These are phyloP conservation scores for Tromatobia lineatoria DNA, from an alignment of 2,888 invertebrate genomes.

Conservation along the genomic window DNA sequence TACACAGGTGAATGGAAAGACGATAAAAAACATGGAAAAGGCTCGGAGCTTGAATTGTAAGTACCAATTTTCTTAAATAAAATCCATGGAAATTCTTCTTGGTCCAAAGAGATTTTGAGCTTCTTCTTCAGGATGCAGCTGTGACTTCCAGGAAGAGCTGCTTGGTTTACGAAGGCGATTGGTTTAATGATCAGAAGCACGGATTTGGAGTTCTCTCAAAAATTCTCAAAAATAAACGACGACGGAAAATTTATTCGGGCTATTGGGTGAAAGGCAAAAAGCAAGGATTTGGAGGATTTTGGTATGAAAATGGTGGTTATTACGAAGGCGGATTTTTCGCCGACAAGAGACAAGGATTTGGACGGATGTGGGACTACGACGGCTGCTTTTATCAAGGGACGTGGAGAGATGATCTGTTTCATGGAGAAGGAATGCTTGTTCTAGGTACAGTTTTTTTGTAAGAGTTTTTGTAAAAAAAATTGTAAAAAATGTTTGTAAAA, in stretches of 20 bases:
- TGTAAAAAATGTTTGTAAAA: no score
- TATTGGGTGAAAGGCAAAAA: conserved; percentile 88
- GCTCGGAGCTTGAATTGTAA: conserved; percentile 73
- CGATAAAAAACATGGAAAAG: conserved; percentile 85
- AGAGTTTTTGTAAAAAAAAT: not conserved
- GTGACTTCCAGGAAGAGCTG: conserved; percentile 55
- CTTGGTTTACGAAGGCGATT: conserved; percentile 89
- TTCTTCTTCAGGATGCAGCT: conserved; percentile 17
- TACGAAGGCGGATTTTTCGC: conserved; percentile 88
- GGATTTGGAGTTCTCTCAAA: conserved; percentile 87
- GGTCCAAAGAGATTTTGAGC: not conserved
- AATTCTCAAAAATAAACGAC: conserved; percentile 57
- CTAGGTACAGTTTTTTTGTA: conserved; percentile 83
- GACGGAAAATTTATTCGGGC: conserved; percentile 86
- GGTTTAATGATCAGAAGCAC: conserved; percentile 87
- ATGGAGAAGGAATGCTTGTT: conserved; percentile 87
- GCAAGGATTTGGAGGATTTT: conserved; percentile 87
- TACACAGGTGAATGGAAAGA: conserved; percentile 89
- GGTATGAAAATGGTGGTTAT: conserved; percentile 87
- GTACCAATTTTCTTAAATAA: not conserved
- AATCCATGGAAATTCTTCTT: not conserved
- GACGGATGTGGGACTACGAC: conserved; percentile 88
- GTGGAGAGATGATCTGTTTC: conserved; percentile 86
- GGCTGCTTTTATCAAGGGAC: conserved; percentile 88
- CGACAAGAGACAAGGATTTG: conserved; percentile 87